A percentile compares a stretch with the other conserved stretches of the same genome.
These are phyloP conservation scores for Gymnosoma rotundatum DNA, from an alignment of 2,888 invertebrate genomes.

Conservation along the genomic window DNA sequence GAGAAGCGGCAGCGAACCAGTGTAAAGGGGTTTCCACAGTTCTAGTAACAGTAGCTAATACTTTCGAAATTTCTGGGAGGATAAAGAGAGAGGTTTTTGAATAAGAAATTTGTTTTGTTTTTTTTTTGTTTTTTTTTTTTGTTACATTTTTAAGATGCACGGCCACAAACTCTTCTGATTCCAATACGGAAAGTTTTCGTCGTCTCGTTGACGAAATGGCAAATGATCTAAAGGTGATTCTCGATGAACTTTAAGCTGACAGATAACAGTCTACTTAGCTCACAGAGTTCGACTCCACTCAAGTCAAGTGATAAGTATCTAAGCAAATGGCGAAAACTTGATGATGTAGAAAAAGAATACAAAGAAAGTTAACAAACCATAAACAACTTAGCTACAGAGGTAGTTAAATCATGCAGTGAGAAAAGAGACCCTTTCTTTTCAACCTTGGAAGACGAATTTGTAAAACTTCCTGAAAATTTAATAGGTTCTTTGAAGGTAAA, in stretches of 20 bases:
- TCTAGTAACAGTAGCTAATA: neutral
- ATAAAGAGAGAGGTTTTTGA: conserved; percentile 17
- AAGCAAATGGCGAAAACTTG: neutral
- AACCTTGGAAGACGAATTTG: too few species aligned
- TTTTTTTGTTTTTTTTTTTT: too few species aligned
- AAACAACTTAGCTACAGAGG: conserved; percentile 4
- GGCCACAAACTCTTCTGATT: conserved; percentile 12
- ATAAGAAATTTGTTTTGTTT: conserved; percentile 10
- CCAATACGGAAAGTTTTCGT: conserved; percentile 10
- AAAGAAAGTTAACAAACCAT: neutral
- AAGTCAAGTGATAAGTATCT: neutral
- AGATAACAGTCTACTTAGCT: conserved; percentile 10
- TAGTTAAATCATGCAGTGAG: too few species aligned
- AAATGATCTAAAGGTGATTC: neutral
- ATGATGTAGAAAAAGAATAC: conserved; percentile 9
- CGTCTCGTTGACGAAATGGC: conserved; percentile 29
- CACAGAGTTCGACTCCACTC: conserved; percentile 21
- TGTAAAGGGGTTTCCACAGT: too few species aligned
- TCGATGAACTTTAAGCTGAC: neutral
- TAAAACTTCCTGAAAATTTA: too few species aligned
- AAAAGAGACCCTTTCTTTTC: too few species aligned
- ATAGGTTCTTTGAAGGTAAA: too few species aligned
- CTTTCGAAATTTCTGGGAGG: conserved; percentile 11
- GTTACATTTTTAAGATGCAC: neutral
- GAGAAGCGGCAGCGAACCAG: conserved; percentile 18